These are phyloP conservation scores for Protosalanx chinensis DNA, from an alignment of 2,797 vertebrate species.

Conservation along the genomic window DNA sequence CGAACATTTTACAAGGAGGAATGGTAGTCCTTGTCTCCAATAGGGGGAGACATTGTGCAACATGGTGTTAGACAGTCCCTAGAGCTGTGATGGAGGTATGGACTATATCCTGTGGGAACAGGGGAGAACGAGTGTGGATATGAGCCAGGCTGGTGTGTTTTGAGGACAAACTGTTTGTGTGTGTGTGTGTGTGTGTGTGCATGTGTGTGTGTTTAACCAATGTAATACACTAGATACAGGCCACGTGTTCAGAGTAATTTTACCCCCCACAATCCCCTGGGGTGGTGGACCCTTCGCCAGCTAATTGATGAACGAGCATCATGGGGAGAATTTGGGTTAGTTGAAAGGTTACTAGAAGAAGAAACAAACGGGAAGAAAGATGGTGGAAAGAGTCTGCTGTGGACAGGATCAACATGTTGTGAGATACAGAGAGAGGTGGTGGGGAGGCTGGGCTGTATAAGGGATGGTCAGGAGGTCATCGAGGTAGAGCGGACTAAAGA, in stretches of 20 bases:
- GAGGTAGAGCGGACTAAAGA: not conserved
- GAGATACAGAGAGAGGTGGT: not conserved
- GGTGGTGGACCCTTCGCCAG: constrained; percentile 44
- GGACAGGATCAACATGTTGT: not conserved
- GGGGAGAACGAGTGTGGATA: not conserved
- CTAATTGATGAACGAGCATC: constrained; percentile 59
- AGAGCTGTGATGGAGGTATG: too few relatives aligned
- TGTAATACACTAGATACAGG: constrained; percentile 37
- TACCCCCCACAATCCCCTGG: constrained; percentile 43
- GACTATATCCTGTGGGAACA: not conserved
- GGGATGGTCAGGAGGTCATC: not conserved
- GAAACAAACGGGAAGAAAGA: not conserved
- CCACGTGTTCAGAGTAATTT: constrained; percentile 51
- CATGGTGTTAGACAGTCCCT: not conserved
- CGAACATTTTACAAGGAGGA: not conserved
- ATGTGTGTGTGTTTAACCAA: constrained; percentile 36
- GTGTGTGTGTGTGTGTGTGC: not conserved
- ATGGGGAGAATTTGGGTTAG: constrained; percentile 58
- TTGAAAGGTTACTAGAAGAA: constrained; percentile 28
- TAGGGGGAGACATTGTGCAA: not conserved
- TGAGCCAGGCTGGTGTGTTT: not conserved
- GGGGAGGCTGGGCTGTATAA: not conserved
- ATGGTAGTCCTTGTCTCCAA: not conserved
- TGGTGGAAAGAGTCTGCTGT: constrained; percentile 6
- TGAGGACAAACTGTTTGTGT: not conserved